These are phyloP conservation scores for Clistopyga incitator DNA, from an alignment of 2,888 invertebrate genomes.

Conservation along the genomic window DNA sequence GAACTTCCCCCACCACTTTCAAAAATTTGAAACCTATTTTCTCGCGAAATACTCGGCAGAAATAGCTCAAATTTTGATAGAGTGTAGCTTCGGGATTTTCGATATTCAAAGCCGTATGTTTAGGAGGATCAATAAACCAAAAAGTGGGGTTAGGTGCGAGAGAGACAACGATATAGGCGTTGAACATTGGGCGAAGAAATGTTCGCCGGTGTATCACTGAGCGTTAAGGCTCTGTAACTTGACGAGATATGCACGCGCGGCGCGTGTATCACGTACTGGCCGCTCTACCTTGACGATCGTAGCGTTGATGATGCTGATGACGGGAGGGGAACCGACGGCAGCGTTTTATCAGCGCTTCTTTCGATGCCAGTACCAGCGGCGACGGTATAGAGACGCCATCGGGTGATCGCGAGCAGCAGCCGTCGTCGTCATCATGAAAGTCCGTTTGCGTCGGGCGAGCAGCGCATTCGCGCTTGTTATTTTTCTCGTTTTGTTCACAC, in stretches of 20 bases:
- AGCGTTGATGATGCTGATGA: constrained; percentile 56
- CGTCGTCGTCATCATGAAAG: constrained; percentile 48
- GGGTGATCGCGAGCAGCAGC: constrained; percentile 5
- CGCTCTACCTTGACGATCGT: constrained; percentile 60
- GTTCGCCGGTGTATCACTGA: too few relatives aligned
- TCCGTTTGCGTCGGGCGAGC: constrained; percentile 17
- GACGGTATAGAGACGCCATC: constrained; percentile 58
- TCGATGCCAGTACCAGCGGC: constrained; percentile 54
- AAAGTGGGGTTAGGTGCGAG: too few relatives aligned
- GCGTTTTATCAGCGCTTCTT: constrained; percentile 57
- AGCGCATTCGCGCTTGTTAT: constrained; percentile 42
- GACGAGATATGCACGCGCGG: constrained; percentile 34
- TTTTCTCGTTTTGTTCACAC: constrained; percentile 48
- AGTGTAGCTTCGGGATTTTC: too few relatives aligned
- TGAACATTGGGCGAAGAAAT: too few relatives aligned
- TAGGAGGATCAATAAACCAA: too few relatives aligned
- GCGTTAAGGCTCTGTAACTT: constrained; percentile 10
- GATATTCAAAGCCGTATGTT: too few relatives aligned
- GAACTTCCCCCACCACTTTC: too few relatives aligned
- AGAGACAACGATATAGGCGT: too few relatives aligned
- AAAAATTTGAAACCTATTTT: too few relatives aligned
- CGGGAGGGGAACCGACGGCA: constrained; percentile 58
- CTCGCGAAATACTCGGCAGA: too few relatives aligned
- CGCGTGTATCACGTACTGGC: constrained; percentile 1
- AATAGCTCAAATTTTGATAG: too few relatives aligned